Conservation (phyloP, 2,888 invertebrate species). For the Deroplatys truncata region DNA sequence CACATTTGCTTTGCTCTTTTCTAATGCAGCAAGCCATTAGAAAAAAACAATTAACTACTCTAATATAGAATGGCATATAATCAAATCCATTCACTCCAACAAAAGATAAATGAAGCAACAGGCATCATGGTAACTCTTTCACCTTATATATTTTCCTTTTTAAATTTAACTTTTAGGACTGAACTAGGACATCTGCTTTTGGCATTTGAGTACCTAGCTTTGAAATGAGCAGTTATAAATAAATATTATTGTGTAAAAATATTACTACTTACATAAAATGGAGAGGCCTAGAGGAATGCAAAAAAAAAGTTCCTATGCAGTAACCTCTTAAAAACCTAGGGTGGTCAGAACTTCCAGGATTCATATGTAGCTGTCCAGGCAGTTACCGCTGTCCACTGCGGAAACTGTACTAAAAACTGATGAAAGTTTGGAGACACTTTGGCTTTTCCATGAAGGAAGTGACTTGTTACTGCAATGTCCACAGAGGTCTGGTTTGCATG, state of each 20-base stretch:
- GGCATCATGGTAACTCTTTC: neutral
- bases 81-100: neutral
- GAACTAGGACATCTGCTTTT: neutral
- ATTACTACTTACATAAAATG: neutral
- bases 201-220: neutral
- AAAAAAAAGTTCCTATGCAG: neutral
- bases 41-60: too few relatives aligned
- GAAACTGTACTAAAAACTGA: constrained; percentile 55
- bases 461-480: constrained; percentile 34
- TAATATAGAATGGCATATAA: neutral
- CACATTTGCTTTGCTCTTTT: neutral
- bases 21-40: neutral
- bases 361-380: constrained; percentile 69
- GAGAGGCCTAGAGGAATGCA: neutral
- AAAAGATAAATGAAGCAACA: neutral
- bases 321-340: neutral
- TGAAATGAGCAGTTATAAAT: neutral
- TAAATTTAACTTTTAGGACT: neutral
- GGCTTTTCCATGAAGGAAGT: constrained; percentile 47
- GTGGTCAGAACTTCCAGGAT: constrained; percentile 51
- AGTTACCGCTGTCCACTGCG: constrained; percentile 60
- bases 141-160: neutral
- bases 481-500: constrained; percentile 14
- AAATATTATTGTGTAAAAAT: neutral
- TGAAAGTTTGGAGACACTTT: constrained; percentile 51